phyloP scores from a whole-genome alignment of 1,140 invertebrate genomes.

The Pectinophora gossypiella region DNA sequence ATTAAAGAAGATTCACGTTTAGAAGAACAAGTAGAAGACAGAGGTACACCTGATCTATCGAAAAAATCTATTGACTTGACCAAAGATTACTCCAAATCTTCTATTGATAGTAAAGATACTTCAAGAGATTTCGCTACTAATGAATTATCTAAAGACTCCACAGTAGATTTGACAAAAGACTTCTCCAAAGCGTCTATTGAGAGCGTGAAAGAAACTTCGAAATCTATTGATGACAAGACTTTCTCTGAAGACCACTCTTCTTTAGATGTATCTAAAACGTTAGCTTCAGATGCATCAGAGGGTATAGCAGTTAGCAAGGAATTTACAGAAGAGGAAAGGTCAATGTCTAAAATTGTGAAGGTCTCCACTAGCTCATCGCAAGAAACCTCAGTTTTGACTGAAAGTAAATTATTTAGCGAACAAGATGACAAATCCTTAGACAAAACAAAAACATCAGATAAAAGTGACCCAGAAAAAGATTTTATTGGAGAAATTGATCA shows the following conservation, averaged over 20 bases:
- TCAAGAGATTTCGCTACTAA: conserved; percentile 71
- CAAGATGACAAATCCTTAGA: conserved; percentile 52
- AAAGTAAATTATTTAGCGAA: conserved; percentile 63
- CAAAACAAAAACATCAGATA: conserved; percentile 37
- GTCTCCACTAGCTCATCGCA: conserved; percentile 57
- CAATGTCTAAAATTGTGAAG: conserved; percentile 44
- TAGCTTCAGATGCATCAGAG: conserved; percentile 66
- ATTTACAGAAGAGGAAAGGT: conserved; percentile 57
- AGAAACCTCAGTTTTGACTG: conserved; percentile 57
- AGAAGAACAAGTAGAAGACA: conserved; percentile 55
- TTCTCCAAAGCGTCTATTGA: conserved; percentile 64
- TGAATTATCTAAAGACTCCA: conserved; percentile 68
- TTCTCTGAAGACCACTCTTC: conserved; percentile 69
- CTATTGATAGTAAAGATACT: conserved; percentile 68
- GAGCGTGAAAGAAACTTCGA: conserved; percentile 63
- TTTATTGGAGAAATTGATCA: conserved; percentile 31
- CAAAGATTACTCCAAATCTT: conserved; percentile 70
- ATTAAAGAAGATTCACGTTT: conserved; percentile 55
- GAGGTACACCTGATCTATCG: conserved; percentile 60
- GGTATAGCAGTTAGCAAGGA: conserved; percentile 54
- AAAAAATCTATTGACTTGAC: conserved; percentile 66
- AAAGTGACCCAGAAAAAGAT: conserved; percentile 29
- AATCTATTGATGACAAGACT: conserved; percentile 66
- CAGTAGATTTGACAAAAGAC: conserved; percentile 63
- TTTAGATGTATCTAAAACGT: conserved; percentile 60